phyloP scores from a whole-genome alignment of 1,140 invertebrate genomes.

The Rhagoletis zephyria region DNA sequence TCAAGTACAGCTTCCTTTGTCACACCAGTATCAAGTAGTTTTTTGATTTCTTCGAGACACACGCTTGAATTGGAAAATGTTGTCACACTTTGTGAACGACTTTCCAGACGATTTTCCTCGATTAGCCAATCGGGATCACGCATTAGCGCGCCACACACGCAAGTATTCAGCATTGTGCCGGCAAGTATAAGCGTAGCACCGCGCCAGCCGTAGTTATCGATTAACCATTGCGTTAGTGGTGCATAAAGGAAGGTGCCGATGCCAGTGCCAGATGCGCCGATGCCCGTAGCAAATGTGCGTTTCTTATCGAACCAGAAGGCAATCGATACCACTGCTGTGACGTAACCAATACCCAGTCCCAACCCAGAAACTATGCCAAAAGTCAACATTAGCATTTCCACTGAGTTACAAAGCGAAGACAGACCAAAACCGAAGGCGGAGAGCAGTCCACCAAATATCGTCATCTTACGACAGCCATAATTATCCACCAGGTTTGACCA shows the following conservation, averaged over 20 bases:
- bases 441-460: conserved; percentile 85
- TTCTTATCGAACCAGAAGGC: conserved; percentile 97
- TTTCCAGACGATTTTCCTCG: conserved; percentile 75
- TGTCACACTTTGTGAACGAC: conserved; percentile 71
- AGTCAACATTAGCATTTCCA: conserved; percentile 86
- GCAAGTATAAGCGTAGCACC: conserved; percentile 88
- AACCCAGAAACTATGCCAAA: conserved; percentile 90
- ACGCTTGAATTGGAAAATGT: conserved; percentile 72
- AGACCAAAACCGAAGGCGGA: conserved; percentile 85
- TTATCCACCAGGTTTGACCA: conserved; percentile 87
- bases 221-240: conserved; percentile 87
- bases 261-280: conserved; percentile 89
- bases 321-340: conserved; percentile 92
- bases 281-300: conserved; percentile 90
- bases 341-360: conserved; percentile 88
- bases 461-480: conserved; percentile 88
- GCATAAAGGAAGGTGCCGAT: conserved; percentile 82
- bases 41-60: conserved; percentile 79
- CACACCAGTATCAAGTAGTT: conserved; percentile 78
- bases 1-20: conserved; percentile 80
- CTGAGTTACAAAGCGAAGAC: conserved; percentile 82
- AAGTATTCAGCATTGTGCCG: conserved; percentile 89
- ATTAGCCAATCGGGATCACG: conserved; percentile 86
- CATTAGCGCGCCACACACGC: conserved; percentile 91
- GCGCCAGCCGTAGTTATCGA: conserved; percentile 87